phyloP scores from a whole-genome alignment of 2,888 invertebrate species.

The Lampropteryx suffumata region DNA sequence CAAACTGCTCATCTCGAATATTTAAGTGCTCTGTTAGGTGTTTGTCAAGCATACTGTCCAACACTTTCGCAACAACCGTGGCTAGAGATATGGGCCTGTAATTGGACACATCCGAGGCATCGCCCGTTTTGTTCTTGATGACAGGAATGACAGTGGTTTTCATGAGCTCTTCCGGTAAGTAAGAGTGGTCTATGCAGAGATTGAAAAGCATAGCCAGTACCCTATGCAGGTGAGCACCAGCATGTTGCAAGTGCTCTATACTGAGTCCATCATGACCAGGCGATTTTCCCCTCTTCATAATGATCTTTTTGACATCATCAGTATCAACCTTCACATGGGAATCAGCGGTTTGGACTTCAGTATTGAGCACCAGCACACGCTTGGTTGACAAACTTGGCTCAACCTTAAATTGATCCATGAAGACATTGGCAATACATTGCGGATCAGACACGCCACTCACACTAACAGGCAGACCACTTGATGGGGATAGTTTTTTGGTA shows the following conservation, averaged over 20 bases:
- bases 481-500: background rate
- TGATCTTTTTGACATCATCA: background rate
- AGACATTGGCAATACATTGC: background rate
- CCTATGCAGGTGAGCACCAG: slow-evolving; percentile 1
- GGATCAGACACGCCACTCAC: background rate
- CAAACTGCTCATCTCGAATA: slow-evolving; percentile 20
- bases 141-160: background rate
- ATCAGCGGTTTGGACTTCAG: slow-evolving; percentile 1
- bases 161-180: background rate
- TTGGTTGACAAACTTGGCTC: slow-evolving; percentile 3
- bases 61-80: slow-evolving; percentile 22
- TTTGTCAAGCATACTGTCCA: slow-evolving; percentile 25
- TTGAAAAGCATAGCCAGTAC: slow-evolving; percentile 5
- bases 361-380: background rate
- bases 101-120: slow-evolving; percentile 11
- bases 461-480: background rate
- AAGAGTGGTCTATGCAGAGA: background rate
- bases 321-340: background rate
- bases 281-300: slow-evolving; percentile 3
- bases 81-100: slow-evolving; percentile 30
- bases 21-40: slow-evolving; percentile 9
- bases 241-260: slow-evolving; percentile 8
- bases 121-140: slow-evolving; percentile 21
- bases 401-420: background rate
- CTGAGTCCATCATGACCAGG: slow-evolving; percentile 9